A percentile compares a stretch with the other conserved stretches of the same genome.
Conservation (phyloP, 2,797 vertebrate species). For the Botia kubotai region DNA sequence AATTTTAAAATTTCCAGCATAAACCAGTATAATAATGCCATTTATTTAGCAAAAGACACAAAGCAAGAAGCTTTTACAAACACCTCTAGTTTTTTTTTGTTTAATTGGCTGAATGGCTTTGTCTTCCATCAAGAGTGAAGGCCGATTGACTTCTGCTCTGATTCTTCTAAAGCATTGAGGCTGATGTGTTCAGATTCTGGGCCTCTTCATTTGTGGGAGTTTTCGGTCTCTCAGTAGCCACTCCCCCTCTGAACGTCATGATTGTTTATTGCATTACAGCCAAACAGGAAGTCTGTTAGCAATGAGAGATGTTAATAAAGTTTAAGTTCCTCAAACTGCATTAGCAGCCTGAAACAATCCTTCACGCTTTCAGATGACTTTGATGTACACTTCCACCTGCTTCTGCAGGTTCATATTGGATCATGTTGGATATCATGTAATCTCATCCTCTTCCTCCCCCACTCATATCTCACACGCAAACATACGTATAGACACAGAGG, state of each 20-base stretch:
- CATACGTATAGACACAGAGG: slow-evolving; percentile 3
- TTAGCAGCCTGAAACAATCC: neutral
- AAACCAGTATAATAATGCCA: no score
- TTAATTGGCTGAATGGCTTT: neutral
- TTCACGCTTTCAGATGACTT: neutral
- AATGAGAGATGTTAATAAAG: slow-evolving; percentile 49
- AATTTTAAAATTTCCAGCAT: no score
- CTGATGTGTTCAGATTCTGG: slow-evolving; percentile 31
- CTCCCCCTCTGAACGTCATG: slow-evolving; percentile 55
- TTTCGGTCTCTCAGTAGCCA: slow-evolving; percentile 6
- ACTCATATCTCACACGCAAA: neutral
- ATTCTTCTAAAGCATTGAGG: neutral
- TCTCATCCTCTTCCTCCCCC: neutral
- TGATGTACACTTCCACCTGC: neutral
- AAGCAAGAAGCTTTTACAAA: neutral
- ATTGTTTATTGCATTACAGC: slow-evolving; percentile 66
- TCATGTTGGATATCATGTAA: neutral
- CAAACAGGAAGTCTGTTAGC: slow-evolving; percentile 69
- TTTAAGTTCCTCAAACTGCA: neutral
- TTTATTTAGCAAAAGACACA: neutral
- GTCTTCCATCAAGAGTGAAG: slow-evolving; percentile 2
- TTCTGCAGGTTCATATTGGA: neutral
- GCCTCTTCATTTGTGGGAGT: slow-evolving; percentile 6
- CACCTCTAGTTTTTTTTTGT: neutral
- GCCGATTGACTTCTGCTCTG: slow-evolving; percentile 22